phyloP scores from a whole-genome alignment of 53 echinoderm and acorn worm genomes.

The Actinopyga echinites region DNA sequence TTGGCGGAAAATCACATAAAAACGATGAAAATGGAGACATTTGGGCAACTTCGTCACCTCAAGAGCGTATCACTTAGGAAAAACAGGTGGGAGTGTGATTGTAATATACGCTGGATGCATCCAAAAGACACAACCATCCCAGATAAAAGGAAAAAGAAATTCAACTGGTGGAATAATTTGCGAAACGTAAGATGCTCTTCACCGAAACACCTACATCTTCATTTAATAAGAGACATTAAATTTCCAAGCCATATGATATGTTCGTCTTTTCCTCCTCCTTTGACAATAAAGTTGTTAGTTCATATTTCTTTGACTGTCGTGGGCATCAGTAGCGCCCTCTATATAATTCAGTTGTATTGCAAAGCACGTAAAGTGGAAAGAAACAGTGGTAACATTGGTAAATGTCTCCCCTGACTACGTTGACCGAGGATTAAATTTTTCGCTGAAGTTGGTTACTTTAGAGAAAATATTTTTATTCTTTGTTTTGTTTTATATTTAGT shows the following conservation, averaged over 20 bases:
- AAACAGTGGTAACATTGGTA: conserved; percentile 60
- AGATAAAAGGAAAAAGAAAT: not conserved
- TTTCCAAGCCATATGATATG: conserved; percentile 65
- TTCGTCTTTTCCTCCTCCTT: conserved; percentile 68
- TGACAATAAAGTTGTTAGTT: conserved; percentile 84
- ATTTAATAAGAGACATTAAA: conserved; percentile 12
- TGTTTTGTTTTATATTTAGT: too few species aligned
- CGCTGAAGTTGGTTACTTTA: too few species aligned
- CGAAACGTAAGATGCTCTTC: conserved; percentile 46
- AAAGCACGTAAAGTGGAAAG: conserved; percentile 76
- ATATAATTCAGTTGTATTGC: conserved; percentile 80
- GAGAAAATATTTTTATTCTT: too few species aligned
- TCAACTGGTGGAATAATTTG: not conserved
- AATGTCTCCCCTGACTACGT: conserved; percentile 48
- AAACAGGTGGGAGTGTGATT: conserved; percentile 88
- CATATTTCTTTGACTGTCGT: conserved; percentile 80
- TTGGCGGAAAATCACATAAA: conserved; percentile 65
- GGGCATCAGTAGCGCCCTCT: conserved; percentile 65
- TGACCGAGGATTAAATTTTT: too few species aligned
- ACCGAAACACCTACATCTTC: conserved; percentile 53
- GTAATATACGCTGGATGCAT: conserved; percentile 71
- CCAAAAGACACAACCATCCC: not conserved
- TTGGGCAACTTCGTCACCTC: conserved; percentile 1
- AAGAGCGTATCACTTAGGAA: not conserved
- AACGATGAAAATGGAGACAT: conserved; percentile 49